Conservation (phyloP, 2,113 vertebrate genomes). For the Odobenus rosmarus region DNA sequence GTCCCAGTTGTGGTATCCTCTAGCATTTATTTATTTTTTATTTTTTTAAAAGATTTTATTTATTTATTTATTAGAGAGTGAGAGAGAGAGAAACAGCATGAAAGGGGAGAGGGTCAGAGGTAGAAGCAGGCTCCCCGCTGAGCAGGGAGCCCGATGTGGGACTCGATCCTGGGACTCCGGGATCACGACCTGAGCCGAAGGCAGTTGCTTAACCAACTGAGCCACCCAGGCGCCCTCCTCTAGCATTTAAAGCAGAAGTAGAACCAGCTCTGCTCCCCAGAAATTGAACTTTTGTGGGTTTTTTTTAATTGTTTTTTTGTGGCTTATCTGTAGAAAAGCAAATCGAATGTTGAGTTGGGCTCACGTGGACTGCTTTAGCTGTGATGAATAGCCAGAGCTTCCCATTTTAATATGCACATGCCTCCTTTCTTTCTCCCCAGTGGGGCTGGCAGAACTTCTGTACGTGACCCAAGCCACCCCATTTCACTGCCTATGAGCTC, state of each 20-base stretch:
- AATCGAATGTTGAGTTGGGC: not conserved
- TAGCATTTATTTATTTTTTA: rapidly evolving
- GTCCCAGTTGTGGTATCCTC: not conserved
- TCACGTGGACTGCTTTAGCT: not conserved
- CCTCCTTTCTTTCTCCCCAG: not conserved
- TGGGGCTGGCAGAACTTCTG: not conserved
- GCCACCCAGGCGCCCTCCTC: not conserved
- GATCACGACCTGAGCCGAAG: no score
- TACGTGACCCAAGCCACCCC: not conserved
- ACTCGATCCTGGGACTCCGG: no score
- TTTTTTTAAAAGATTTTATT: no score
- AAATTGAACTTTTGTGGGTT: not conserved
- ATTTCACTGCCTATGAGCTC: not conserved
- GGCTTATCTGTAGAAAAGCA: not conserved
- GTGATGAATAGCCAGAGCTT: not conserved
- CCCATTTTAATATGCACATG: not conserved
- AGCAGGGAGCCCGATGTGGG: no score
- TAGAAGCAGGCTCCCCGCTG: no score
- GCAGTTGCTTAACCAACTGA: no score
- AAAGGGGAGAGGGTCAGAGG: no score
- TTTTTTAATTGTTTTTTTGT: not conserved
- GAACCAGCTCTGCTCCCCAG: rapidly evolving
- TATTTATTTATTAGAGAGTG: no score
- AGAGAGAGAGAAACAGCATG: no score
- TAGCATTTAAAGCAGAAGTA: not conserved